Evolutionary conservation across 1,140 invertebrate genomes (phyloP), one percentile per base, ranked within the genome.

Genomic region (Aphis gossypii): DNA sequence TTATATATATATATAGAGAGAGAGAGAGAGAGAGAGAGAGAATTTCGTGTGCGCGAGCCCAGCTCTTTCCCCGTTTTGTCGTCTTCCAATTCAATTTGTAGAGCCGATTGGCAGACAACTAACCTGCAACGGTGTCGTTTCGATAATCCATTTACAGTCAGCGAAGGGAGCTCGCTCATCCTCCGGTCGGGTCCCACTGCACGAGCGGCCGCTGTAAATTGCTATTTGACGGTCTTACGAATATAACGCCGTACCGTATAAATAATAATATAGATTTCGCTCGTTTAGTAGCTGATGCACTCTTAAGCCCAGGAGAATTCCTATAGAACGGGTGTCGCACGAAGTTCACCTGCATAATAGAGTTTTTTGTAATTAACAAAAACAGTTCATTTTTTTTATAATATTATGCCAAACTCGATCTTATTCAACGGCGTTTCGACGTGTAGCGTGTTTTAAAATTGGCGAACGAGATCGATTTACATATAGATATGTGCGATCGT

Each of bases 41-140:
- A 87, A 30, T 87, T 41, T 48, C 25, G 44, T 87, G 30, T 8
- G 14, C 46, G 4, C 30, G 25, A 5, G 14, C 86, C 44, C 44
- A 51, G 44, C 30, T 87, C 84, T 44, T 60, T 30, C 23, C 35
- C 46, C n/a, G n/a, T 7, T 35, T 11, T 23, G 54, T 44, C 25
- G 38, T 41, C 21, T 35, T 35, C 35, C n/a, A 92, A 92, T 92
- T 92, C 91, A 84, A 92, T 92, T 92, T 84, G 91, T 41, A 56
- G 11, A 60, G 46, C 46, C 91, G 48, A 92, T 92, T 54, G 91
- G 76, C 48, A 84, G 76, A 92, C 76, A 84, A 84, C 91, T 54
- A 84, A 92, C 91, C 76, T 41, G 83, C 20, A 41, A 92, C 91
- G 44, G 68, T 84, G 91, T 92, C 76, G 91, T 35, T 54, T 18